These are phyloP conservation scores for Tethea ocularis DNA, from an alignment of 2,888 invertebrate genomes.

Conservation along the genomic window DNA sequence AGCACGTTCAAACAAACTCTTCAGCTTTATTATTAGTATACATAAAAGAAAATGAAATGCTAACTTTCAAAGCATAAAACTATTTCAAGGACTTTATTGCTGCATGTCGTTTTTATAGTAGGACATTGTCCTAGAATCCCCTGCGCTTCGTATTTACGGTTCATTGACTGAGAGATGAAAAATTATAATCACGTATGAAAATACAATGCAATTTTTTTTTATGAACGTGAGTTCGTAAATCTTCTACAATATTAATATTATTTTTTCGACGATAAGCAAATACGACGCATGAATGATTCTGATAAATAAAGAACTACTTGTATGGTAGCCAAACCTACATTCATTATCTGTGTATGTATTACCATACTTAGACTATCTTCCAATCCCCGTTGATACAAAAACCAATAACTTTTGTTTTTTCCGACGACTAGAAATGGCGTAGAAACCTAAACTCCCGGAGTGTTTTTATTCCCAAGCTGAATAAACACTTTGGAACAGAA, in stretches of 20 bases:
- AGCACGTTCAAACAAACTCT: no score
- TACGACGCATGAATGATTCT: not conserved
- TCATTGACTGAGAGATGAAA: not conserved
- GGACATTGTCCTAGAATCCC: not conserved
- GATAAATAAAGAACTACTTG: not conserved
- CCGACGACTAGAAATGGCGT: not conserved
- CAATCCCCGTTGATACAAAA: not conserved
- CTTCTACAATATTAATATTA: no score
- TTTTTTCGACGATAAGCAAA: not conserved
- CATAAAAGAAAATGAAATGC: not conserved
- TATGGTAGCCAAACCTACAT: not conserved
- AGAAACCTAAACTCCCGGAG: constrained; percentile 4
- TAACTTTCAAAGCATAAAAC: not conserved
- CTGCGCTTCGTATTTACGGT: not conserved
- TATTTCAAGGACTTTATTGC: constrained; percentile 3
- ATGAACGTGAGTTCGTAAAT: no score
- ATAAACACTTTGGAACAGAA: not conserved
- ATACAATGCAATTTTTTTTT: not conserved
- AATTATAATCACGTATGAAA: not conserved
- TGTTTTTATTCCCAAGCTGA: constrained; percentile 6
- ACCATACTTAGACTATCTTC: not conserved
- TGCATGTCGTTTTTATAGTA: constrained; percentile 8
- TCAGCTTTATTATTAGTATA: no score
- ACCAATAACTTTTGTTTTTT: constrained; percentile 1
- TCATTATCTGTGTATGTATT: not conserved